phyloP scores from a whole-genome alignment of 2,797 vertebrate genomes.

The Catharus ustulatus region DNA sequence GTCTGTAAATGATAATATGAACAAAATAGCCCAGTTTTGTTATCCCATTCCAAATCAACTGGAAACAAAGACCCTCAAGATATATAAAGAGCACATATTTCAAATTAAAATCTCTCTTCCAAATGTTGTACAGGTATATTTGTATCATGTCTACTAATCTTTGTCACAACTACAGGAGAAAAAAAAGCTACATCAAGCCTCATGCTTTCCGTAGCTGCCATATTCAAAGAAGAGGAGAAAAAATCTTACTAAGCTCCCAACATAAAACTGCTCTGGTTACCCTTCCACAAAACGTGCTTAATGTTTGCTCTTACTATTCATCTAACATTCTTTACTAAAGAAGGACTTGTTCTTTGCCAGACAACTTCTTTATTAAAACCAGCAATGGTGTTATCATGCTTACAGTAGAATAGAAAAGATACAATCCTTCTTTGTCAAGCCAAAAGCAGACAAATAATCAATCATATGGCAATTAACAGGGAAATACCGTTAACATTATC shows the following conservation, averaged over 20 bases:
- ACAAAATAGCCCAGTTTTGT: not conserved
- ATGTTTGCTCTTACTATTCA: not conserved
- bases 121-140: not conserved
- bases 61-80: not conserved
- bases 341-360: not conserved
- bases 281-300: not conserved
- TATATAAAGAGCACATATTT: not conserved
- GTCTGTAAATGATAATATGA: not conserved
- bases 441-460: slow-evolving; percentile 21
- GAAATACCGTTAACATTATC: not conserved
- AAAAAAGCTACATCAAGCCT: not conserved
- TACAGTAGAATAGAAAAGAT: not conserved
- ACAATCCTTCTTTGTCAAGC: not conserved
- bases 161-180: not conserved
- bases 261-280: not conserved
- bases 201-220: not conserved
- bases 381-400: not conserved
- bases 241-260: not conserved
- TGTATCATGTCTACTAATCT: not conserved
- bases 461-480: not conserved
- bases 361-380: not conserved
- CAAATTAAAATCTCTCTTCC: not conserved
- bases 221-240: not conserved
- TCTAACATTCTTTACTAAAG: not conserved
- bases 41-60: not conserved